A percentile compares a stretch with the other conserved stretches of the same genome.
Conservation (phyloP, 2,888 invertebrate species). For the Epinotia demarniana region DNA sequence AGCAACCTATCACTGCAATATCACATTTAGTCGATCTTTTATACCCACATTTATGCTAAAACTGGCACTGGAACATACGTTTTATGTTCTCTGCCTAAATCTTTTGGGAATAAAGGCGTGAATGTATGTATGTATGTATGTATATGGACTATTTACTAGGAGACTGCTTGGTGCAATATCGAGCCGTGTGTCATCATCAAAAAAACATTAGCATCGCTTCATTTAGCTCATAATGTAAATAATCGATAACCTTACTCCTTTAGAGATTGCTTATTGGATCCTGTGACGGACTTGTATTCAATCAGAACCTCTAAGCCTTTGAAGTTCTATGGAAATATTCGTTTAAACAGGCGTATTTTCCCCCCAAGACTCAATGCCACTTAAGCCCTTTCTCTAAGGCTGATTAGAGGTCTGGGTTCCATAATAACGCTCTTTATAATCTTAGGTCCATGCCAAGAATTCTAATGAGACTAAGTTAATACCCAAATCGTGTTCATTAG, state of each 20-base stretch:
- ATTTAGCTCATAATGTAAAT: slow-evolving; percentile 36
- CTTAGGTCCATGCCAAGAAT: neutral
- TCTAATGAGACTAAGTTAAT: neutral
- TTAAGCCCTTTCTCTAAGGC: neutral
- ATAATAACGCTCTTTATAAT: slow-evolving; percentile 7
- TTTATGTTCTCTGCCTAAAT: no score
- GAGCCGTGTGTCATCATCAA: slow-evolving; percentile 8
- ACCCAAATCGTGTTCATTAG: neutral
- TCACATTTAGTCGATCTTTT: no score
- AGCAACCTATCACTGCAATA: no score
- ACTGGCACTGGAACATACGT: no score
- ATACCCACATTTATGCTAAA: no score
- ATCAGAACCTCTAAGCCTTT: slow-evolving; percentile 16
- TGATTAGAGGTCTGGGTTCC: slow-evolving; percentile 3
- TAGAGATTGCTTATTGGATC: slow-evolving; percentile 24
- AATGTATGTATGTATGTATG: no score
- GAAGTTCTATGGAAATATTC: neutral
- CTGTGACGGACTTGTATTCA: slow-evolving; percentile 29
- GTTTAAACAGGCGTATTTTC: neutral
- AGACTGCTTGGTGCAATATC: neutral
- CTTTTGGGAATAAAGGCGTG: no score
- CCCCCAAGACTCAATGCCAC: neutral
- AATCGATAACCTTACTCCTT: slow-evolving; percentile 41
- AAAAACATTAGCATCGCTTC: slow-evolving; percentile 42
- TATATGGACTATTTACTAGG: no score